Evolutionary conservation across 2,113 vertebrate genomes (phyloP), one percentile per base, ranked within the genome.

Genomic region (Sinocyclocheilus anshuiensis): DNA sequence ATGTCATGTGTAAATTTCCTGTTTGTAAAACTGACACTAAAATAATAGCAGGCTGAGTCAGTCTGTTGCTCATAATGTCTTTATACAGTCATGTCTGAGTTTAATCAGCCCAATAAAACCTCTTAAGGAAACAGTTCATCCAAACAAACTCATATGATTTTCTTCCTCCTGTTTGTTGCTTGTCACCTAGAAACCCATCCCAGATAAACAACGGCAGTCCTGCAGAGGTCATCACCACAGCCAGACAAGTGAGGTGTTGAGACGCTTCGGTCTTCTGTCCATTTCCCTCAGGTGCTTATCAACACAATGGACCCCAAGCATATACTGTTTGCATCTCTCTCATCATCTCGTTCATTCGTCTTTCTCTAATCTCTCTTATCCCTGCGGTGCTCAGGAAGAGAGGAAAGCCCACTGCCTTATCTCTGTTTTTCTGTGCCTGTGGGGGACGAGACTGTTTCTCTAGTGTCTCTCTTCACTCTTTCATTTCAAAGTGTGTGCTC

Each of bases 401-500:
- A 63, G 72, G 36, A 50, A 24, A 75, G 18, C 55, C 36, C 50
- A 26, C 61, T 36, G 4, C 39, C 78, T 81, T 76, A 82, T 89
- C 55, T 36, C 33, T 86, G 78, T 61, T 92, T 90, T 92, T 92
- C 91, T 85, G 88, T 87, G 89, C 81, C 83, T 24, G 24, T 53
- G 84, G 87, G 90, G 88, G 78, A 89, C 84, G 81, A 86, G 16
- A 57, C 67, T 71, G 42, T 18, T 50, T 20, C 39, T 76, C 57
- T 11, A 39, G 11, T 39, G 11, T 39, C 77, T 87, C 59, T 77
- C 79, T 87, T 91, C 87, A 88, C 87, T 88, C 91, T 93, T 90
- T 88, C 89, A 90, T 91, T 94, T 92, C 92, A 92, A 92, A 93
- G 92, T 89, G 53, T 67, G 85, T 24, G 33, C 16, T 57, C 24